A percentile compares a stretch with the other conserved stretches of the same genome.
Evolutionary conservation across 2,113 vertebrate genomes (phyloP).

Genomic region (Ochotona princeps): DNA sequence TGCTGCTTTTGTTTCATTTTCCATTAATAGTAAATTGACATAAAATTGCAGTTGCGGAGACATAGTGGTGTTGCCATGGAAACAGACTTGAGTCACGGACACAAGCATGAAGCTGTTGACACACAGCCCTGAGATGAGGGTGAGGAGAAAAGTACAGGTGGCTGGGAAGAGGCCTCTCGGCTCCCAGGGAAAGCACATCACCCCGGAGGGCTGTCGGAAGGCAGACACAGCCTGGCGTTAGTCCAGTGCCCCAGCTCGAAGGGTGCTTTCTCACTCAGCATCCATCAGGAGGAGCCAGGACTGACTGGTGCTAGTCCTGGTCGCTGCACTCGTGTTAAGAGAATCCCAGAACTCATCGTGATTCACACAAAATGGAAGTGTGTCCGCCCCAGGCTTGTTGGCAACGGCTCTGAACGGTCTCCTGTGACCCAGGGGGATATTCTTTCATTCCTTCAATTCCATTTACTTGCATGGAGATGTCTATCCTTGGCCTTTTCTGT

Average conservation of each 20-base stretch:
- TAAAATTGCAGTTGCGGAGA: constrained; percentile 81
- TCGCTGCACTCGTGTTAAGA: not conserved
- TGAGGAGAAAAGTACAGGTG: constrained; percentile 75
- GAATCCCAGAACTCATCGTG: not conserved
- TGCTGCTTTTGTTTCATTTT: constrained; percentile 68
- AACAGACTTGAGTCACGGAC: constrained; percentile 85
- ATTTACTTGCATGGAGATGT: constrained; percentile 28
- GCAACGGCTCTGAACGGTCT: not conserved
- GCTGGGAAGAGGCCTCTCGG: constrained; percentile 71
- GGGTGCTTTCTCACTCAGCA: not conserved
- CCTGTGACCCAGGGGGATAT: not conserved
- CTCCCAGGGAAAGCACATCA: constrained; percentile 2
- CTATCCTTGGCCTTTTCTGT: not conserved
- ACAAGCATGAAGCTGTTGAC: constrained; percentile 81
- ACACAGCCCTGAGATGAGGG: constrained; percentile 78
- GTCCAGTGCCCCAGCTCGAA: not conserved
- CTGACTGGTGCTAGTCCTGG: not conserved
- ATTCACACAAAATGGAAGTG: not conserved
- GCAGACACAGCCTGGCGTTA: too few relatives aligned
- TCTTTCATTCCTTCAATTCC: not conserved
- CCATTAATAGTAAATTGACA: constrained; percentile 84
- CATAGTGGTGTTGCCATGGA: constrained; percentile 86
- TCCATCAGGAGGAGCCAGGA: not conserved
- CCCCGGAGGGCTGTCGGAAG: not conserved
- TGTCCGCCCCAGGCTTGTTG: not conserved